Conservation (phyloP, 2,888 invertebrate species). For the Aphrophora alni region DNA sequence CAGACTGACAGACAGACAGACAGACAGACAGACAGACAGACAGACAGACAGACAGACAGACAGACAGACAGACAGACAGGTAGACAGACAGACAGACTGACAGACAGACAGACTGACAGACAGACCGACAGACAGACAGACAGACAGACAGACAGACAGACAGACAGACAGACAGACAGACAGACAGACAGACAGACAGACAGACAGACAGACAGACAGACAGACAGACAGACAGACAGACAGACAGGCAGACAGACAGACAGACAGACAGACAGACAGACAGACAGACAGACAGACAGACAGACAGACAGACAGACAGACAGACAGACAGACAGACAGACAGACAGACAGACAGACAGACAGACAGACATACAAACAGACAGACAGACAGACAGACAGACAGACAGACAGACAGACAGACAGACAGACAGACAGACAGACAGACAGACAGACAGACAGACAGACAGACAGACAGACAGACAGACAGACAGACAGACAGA, state of each 20-base stretch:
- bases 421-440: slow-evolving; percentile 2
- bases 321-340: slow-evolving; percentile 33
- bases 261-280: slow-evolving; percentile 36
- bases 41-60: slow-evolving; percentile 12
- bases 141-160: slow-evolving; percentile 11
- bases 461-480: slow-evolving; percentile 30
- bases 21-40: slow-evolving; percentile 8
- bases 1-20: too few relatives aligned
- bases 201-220: slow-evolving; percentile 30
- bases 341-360: slow-evolving; percentile 35
- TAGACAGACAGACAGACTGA: slow-evolving; percentile 35
- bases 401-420: slow-evolving; percentile 11
- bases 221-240: slow-evolving; percentile 31
- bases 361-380: too few relatives aligned
- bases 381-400: too few relatives aligned
- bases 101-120: slow-evolving; percentile 14
- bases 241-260: too few relatives aligned
- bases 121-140: too few relatives aligned
- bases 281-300: slow-evolving; percentile 36
- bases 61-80: slow-evolving; percentile 8
- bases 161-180: slow-evolving; percentile 37
- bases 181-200: slow-evolving; percentile 28
- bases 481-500: slow-evolving; percentile 29
- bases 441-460: slow-evolving; percentile 37
- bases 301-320: slow-evolving; percentile 40